Conservation (phyloP, 2,888 invertebrate species). For the Caenorhabditis virilis region DNA sequence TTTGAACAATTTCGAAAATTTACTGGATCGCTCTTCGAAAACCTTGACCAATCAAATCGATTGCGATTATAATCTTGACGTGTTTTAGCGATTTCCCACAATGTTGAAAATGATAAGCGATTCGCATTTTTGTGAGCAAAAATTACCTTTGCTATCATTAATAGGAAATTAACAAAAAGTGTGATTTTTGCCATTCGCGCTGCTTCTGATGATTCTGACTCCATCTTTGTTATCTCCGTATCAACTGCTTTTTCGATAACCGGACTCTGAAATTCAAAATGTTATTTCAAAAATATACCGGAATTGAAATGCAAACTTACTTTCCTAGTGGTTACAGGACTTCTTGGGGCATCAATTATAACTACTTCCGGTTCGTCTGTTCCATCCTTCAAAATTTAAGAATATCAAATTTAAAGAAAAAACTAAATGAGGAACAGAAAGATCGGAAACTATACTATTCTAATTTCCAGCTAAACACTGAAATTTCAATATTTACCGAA, state of each 20-base stretch:
- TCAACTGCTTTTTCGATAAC: neutral
- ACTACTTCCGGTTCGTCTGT: constrained; percentile 43
- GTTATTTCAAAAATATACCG: neutral
- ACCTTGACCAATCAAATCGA: too few species aligned
- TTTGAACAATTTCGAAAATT: too few species aligned
- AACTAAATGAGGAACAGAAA: constrained; percentile 36
- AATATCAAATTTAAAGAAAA: too few species aligned
- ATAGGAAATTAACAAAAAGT: constrained; percentile 60
- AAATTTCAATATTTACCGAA: constrained; percentile 6
- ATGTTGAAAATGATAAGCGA: too few species aligned
- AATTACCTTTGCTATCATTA: constrained; percentile 70
- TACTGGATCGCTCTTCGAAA: too few species aligned
- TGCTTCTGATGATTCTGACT: constrained; percentile 12
- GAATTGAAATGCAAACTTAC: constrained; percentile 11
- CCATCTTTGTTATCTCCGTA: neutral
- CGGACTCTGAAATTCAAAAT: neutral
- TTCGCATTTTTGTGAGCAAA: too few species aligned
- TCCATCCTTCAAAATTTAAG: constrained; percentile 18
- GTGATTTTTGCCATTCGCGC: constrained; percentile 55
- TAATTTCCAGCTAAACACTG: neutral
- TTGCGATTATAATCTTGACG: too few species aligned
- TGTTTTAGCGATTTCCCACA: too few species aligned
- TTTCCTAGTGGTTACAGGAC: constrained; percentile 20
- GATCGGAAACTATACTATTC: constrained; percentile 22
- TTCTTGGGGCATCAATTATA: constrained; percentile 30